phyloP scores from a whole-genome alignment of 2,797 vertebrate genomes.

The Molothrus aeneus region DNA sequence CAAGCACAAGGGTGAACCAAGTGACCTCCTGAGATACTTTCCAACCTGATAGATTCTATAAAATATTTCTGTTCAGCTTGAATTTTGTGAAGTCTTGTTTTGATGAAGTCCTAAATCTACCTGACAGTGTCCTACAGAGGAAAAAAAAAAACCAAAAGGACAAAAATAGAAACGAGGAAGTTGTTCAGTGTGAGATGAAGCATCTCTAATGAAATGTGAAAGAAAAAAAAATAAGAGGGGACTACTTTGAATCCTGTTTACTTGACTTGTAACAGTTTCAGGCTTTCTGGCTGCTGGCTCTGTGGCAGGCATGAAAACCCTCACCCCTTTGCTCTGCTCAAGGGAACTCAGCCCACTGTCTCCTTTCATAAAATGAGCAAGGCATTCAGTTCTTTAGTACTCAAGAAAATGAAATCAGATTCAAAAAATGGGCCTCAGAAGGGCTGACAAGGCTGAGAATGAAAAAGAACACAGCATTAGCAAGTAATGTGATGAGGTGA shows the following conservation, averaged over 20 bases:
- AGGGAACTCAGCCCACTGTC: neutral
- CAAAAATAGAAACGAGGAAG: neutral
- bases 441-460: neutral
- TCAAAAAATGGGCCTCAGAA: neutral
- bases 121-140: neutral
- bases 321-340: neutral
- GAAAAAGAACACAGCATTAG: neutral
- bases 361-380: slow-evolving; percentile 20
- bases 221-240: neutral
- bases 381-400: neutral
- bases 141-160: neutral
- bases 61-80: neutral
- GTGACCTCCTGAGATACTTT: slow-evolving; percentile 33
- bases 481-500: neutral
- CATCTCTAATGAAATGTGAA: slow-evolving; percentile 34
- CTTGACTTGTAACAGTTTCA: neutral
- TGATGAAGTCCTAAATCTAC: neutral
- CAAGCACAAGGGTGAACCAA: neutral
- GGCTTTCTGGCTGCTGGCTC: slow-evolving; percentile 5
- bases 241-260: neutral
- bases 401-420: slow-evolving; percentile 3
- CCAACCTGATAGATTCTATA: neutral
- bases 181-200: neutral
- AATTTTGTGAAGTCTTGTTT: neutral
- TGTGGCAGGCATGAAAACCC: neutral